phyloP scores from a whole-genome alignment of 2,888 invertebrate genomes.

The Tetropium fuscum region DNA sequence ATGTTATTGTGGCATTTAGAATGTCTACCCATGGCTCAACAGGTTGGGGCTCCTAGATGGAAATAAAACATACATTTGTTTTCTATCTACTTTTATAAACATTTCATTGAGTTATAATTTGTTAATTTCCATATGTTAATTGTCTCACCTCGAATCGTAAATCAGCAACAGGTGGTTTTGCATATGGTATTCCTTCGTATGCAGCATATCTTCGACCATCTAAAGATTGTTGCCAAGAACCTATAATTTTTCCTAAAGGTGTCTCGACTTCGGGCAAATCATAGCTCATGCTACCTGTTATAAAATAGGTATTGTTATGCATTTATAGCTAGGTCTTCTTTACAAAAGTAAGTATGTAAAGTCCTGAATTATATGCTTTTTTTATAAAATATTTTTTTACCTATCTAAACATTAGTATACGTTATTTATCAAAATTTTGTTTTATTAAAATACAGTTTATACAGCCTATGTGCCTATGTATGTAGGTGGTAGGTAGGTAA shows the following conservation, averaged over 20 bases:
- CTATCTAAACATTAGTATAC: too few relatives aligned
- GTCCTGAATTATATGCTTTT: too few relatives aligned
- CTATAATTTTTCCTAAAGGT: not conserved
- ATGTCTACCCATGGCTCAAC: not conserved
- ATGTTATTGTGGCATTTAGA: not conserved
- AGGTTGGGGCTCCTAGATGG: slow-evolving; percentile 5
- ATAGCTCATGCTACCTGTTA: too few relatives aligned
- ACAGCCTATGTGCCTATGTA: too few relatives aligned
- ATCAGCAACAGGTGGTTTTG: slow-evolving; percentile 1
- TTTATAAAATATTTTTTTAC: too few relatives aligned
- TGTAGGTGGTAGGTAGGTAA: too few relatives aligned
- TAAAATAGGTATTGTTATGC: too few relatives aligned
- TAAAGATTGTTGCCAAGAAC: not conserved
- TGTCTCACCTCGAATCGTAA: slow-evolving; percentile 4
- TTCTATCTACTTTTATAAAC: not conserved
- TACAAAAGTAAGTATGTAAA: too few relatives aligned
- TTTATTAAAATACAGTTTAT: too few relatives aligned
- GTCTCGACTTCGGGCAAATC: not conserved
- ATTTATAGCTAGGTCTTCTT: too few relatives aligned
- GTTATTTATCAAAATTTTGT: too few relatives aligned
- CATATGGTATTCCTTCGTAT: slow-evolving; percentile 7
- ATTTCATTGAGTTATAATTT: not conserved
- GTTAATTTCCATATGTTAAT: not conserved
- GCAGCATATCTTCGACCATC: slow-evolving; percentile 4
- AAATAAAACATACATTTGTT: not conserved